phyloP scores from a whole-genome alignment of 2,113 vertebrate species.

The Indicator maculatus region DNA sequence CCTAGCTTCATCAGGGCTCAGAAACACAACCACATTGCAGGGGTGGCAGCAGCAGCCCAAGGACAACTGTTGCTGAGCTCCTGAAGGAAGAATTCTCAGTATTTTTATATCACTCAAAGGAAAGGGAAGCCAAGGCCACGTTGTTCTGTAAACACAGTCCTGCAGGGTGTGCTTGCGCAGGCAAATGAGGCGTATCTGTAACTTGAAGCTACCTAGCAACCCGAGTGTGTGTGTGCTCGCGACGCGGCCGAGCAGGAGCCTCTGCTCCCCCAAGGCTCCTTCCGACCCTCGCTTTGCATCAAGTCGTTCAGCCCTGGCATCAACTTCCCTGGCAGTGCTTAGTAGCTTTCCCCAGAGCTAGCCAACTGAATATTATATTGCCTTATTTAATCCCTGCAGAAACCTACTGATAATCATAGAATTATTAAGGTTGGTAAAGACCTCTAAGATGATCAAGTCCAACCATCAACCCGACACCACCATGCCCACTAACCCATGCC shows the following conservation, averaged over 20 bases:
- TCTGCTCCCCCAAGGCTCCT: neutral
- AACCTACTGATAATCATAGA: neutral
- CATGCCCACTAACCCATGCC: too few species aligned
- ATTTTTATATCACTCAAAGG: conserved; percentile 11
- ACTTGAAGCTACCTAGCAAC: conserved; percentile 24
- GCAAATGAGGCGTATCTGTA: conserved; percentile 39
- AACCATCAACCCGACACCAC: too few species aligned
- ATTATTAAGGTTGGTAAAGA: too few species aligned
- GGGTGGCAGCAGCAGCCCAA: neutral
- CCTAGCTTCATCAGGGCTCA: rapidly evolving
- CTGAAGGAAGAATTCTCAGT: conserved; percentile 43
- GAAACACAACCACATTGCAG: neutral
- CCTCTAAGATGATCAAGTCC: too few species aligned
- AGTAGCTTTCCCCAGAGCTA: neutral
- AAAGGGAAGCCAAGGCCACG: conserved; percentile 46
- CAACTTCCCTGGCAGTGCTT: neutral
- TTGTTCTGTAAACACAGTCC: conserved; percentile 49
- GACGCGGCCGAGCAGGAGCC: neutral
- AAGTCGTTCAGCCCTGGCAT: neutral
- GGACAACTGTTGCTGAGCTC: conserved; percentile 46
- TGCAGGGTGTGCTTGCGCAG: conserved; percentile 11
- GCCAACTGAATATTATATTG: neutral
- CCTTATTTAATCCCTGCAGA: neutral
- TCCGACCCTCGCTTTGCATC: neutral
- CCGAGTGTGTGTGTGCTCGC: rapidly evolving